Conservation (phyloP, 1,140 invertebrate species). For the Pogonomyrmex californicus region DNA sequence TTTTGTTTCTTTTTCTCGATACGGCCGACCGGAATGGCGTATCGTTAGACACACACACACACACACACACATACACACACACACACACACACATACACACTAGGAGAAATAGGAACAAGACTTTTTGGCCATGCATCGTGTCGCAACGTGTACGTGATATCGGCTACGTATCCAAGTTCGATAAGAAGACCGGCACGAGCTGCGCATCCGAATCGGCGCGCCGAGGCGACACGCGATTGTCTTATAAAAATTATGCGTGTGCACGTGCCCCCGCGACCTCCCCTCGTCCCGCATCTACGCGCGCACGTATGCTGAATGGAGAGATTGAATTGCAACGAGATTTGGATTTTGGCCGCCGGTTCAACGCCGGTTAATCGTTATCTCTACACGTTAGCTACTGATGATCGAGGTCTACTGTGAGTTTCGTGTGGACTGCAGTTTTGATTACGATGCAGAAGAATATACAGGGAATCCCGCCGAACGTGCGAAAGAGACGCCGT, state of each 20-base stretch:
- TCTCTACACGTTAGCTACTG: slow-evolving; percentile 18
- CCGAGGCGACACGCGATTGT: slow-evolving; percentile 69
- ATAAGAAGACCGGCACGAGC: slow-evolving; percentile 51
- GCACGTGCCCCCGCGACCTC: background rate
- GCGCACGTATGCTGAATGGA: background rate
- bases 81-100: slow-evolving; percentile 61
- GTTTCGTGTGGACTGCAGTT: slow-evolving; percentile 19
- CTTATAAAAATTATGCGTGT: slow-evolving; percentile 64
- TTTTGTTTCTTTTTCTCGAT: slow-evolving; percentile 32
- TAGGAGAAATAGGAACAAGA: slow-evolving; percentile 79
- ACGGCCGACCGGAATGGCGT: slow-evolving; percentile 56
- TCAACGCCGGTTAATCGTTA: slow-evolving; percentile 26
- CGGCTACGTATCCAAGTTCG: slow-evolving; percentile 41
- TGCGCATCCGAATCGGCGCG: slow-evolving; percentile 40
- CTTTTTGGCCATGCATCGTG: slow-evolving; percentile 74
- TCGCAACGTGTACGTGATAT: slow-evolving; percentile 54
- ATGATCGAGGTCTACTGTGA: slow-evolving; percentile 3
- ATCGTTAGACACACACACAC: slow-evolving; percentile 54
- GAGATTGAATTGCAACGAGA: background rate
- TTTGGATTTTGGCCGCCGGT: slow-evolving; percentile 17
- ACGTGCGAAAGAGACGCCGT: slow-evolving; percentile 1
- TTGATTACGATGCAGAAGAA: slow-evolving; percentile 42
- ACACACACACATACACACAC: slow-evolving; percentile 64
- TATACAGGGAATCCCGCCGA: background rate
- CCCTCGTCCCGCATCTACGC: background rate